Percentiles rank a stretch among this genome's conserved stretches.
These are phyloP conservation scores for Sebastes wilsoni DNA, from an alignment of 2,797 vertebrate genomes.

Conservation along the genomic window DNA sequence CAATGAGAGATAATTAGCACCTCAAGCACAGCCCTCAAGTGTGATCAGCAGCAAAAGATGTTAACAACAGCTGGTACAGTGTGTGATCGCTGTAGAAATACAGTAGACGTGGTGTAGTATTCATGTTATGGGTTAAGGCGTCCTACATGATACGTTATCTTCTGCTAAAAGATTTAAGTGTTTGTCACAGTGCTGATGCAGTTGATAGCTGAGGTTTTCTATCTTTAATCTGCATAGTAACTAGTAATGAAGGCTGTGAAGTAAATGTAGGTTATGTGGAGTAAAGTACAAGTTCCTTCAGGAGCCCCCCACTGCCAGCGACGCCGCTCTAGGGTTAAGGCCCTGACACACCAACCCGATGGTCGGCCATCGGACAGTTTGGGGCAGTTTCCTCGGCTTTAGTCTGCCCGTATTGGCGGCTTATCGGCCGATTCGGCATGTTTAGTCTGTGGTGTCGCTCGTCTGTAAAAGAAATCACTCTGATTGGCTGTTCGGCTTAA, in stretches of 20 bases:
- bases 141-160: neutral
- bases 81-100: constrained; percentile 8
- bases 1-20: constrained; percentile 65
- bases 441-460: no score
- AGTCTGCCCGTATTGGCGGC: no score
- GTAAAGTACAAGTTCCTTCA: neutral
- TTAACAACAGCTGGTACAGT: constrained; percentile 29
- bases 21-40: constrained; percentile 48
- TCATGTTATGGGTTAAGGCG: neutral
- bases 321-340: no score
- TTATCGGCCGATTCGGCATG: no score
- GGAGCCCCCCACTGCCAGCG: no score
- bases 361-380: no score
- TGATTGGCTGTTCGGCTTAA: no score
- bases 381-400: no score
- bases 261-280: neutral
- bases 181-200: neutral
- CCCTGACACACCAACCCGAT: no score
- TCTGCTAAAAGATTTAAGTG: neutral
- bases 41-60: constrained; percentile 45
- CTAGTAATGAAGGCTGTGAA: neutral
- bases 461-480: no score
- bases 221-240: neutral
- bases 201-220: neutral
- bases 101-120: neutral